Percentiles rank a stretch among this genome's conserved stretches.
These are phyloP conservation scores for Coremacera marginata DNA, from an alignment of 2,888 invertebrate species.

Conservation along the genomic window DNA sequence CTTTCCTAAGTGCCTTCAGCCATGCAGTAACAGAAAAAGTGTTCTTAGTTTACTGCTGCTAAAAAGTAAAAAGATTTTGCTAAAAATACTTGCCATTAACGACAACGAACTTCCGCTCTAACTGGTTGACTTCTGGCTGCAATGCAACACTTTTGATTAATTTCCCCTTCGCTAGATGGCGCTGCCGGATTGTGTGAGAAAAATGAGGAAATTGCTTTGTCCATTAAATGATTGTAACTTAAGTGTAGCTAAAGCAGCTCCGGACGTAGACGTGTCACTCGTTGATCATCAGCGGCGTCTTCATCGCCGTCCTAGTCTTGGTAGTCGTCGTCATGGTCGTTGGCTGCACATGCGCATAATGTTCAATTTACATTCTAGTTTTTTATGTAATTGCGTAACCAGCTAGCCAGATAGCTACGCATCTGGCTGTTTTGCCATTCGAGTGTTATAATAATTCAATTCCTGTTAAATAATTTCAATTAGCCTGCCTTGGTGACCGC, in stretches of 20 bases:
- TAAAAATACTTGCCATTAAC: constrained; percentile 3
- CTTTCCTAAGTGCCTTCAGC: not conserved
- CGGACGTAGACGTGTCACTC: constrained; percentile 31
- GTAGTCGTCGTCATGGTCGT: constrained; percentile 50
- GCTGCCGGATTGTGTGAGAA: not conserved
- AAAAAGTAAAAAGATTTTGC: not conserved
- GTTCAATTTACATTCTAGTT: constrained; percentile 29
- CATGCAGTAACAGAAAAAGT: too few species aligned
- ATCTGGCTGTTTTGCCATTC: not conserved
- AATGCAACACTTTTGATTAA: constrained; percentile 27
- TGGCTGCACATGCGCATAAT: not conserved
- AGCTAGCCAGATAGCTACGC: not conserved
- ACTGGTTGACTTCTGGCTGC: not conserved
- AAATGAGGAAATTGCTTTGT: constrained; percentile 11
- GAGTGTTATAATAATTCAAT: constrained; percentile 32
- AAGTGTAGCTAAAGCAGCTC: not conserved
- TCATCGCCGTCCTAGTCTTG: not conserved
- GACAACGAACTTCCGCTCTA: constrained; percentile 23
- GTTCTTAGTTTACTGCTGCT: not conserved
- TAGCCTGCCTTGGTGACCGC: constrained; percentile 15
- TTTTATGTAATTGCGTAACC: constrained; percentile 35
- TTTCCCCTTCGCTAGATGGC: not conserved
- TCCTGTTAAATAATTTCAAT: constrained; percentile 39
- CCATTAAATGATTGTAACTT: constrained; percentile 13
- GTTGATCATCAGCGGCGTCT: not conserved